Percentiles rank a stretch among this genome's conserved stretches.
phyloP scores from a whole-genome alignment of 2,797 vertebrate species.

The Valencia hispanica region DNA sequence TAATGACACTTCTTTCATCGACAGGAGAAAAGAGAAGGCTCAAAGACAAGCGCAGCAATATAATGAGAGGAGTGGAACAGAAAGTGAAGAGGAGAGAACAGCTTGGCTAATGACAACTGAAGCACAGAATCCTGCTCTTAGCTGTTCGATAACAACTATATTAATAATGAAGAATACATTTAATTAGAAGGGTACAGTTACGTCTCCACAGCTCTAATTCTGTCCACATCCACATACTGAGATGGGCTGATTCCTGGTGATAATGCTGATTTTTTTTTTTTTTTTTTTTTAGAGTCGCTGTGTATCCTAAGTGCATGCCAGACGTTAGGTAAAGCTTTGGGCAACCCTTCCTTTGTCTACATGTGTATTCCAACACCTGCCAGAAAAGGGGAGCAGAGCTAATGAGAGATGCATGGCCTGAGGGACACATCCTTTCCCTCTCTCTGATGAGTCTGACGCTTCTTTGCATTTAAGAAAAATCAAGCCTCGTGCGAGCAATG shows the following conservation, averaged over 20 bases:
- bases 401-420: constrained; percentile 46
- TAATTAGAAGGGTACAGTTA: constrained; percentile 22
- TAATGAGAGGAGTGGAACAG: constrained; percentile 25
- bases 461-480: constrained; percentile 44
- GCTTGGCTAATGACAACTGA: constrained; percentile 24
- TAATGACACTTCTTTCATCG: constrained; percentile 56
- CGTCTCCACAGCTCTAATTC: constrained; percentile 29
- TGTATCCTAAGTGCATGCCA: constrained; percentile 25
- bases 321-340: constrained; percentile 21
- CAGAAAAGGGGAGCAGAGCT: constrained; percentile 30
- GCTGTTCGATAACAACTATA: constrained; percentile 29
- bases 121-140: constrained; percentile 4
- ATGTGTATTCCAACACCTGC: constrained; percentile 23
- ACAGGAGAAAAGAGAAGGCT: constrained; percentile 38
- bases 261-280: constrained; percentile 37
- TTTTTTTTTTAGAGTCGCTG: constrained; percentile 22
- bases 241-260: constrained; percentile 39
- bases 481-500: constrained; percentile 46
- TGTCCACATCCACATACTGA: constrained; percentile 31
- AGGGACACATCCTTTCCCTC: constrained; percentile 44
- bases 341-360: constrained; percentile 18
- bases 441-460: constrained; percentile 36
- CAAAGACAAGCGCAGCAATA: constrained; percentile 21
- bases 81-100: constrained; percentile 11
- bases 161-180: constrained; percentile 1